A percentile compares a stretch with the other conserved stretches of the same genome.
Evolutionary conservation across 1,140 invertebrate species (phyloP).

Genomic region (Camponotus vicinus): DNA sequence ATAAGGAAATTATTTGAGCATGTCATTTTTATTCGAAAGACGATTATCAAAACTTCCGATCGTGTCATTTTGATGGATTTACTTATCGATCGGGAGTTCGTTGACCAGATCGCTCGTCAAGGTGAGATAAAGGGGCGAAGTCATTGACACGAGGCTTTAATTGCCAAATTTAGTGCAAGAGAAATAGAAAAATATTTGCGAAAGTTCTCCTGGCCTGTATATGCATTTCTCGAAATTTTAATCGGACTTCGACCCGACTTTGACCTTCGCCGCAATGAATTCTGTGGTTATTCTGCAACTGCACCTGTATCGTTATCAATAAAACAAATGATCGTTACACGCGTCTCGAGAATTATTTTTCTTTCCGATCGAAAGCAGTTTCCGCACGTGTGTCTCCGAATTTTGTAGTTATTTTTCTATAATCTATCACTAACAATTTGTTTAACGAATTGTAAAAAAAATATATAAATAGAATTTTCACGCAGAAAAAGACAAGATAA

Average conservation of each 20-base stretch:
- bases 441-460: constrained; percentile 3
- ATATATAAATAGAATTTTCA: not conserved
- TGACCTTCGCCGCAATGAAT: constrained; percentile 9
- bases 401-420: not conserved
- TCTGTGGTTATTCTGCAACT: not conserved
- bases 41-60: constrained; percentile 18
- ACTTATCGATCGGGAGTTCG: constrained; percentile 1
- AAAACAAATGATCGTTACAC: not conserved
- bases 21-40: constrained; percentile 5
- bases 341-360: constrained; percentile 2
- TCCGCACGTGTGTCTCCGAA: not conserved
- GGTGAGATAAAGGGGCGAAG: constrained; percentile 26
- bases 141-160: constrained; percentile 12
- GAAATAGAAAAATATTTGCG: constrained; percentile 42
- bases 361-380: not conserved
- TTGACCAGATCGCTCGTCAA: constrained; percentile 13
- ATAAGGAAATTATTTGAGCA: not conserved
- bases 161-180: not conserved
- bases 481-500: not conserved
- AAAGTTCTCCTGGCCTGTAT: not conserved
- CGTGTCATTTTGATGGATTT: constrained; percentile 4
- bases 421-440: not conserved
- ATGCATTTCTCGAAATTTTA: not conserved
- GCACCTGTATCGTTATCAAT: constrained; percentile 21
- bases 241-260: not conserved